Conservation (phyloP, 1,140 invertebrate genomes). For the Ruditapes philippinarum region DNA sequence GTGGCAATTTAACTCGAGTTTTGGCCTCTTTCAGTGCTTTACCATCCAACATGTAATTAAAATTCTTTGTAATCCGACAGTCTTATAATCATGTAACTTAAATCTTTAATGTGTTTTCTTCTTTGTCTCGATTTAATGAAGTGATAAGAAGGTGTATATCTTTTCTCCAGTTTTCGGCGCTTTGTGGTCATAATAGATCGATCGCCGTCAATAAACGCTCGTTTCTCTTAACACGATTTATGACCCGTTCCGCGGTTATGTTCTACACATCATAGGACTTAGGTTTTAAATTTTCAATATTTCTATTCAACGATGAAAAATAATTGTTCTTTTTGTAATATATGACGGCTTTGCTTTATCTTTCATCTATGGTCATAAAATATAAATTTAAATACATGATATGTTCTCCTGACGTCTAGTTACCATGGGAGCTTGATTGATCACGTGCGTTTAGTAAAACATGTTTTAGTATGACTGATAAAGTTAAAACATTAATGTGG, state of each 20-base stretch:
- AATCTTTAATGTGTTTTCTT: conserved; percentile 50
- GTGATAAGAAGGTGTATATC: conserved; percentile 33
- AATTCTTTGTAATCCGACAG: conserved; percentile 51
- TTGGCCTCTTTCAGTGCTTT: conserved; percentile 11
- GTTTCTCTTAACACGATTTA: conserved; percentile 54
- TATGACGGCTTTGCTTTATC: conserved; percentile 21
- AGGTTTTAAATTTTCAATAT: conserved; percentile 60
- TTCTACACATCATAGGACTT: conserved; percentile 59
- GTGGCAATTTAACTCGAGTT: background rate
- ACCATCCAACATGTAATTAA: conserved; percentile 55
- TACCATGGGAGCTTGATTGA: conserved; percentile 17
- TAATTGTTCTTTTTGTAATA: conserved; percentile 56
- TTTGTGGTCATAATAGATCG: conserved; percentile 35
- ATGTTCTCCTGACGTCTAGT: conserved; percentile 20
- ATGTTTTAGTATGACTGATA: too few relatives aligned
- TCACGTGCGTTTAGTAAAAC: too few relatives aligned
- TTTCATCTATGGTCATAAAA: conserved; percentile 48
- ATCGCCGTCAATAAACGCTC: background rate
- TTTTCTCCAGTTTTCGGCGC: background rate
- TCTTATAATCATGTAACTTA: conserved; percentile 48
- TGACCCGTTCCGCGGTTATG: conserved; percentile 59
- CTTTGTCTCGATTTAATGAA: conserved; percentile 59
- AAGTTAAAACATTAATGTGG: too few relatives aligned
- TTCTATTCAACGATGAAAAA: conserved; percentile 34
- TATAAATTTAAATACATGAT: conserved; percentile 51